Base-by-base conservation (phyloP, 2,888 invertebrate species). In the Crossocerus cetratus region DNA sequence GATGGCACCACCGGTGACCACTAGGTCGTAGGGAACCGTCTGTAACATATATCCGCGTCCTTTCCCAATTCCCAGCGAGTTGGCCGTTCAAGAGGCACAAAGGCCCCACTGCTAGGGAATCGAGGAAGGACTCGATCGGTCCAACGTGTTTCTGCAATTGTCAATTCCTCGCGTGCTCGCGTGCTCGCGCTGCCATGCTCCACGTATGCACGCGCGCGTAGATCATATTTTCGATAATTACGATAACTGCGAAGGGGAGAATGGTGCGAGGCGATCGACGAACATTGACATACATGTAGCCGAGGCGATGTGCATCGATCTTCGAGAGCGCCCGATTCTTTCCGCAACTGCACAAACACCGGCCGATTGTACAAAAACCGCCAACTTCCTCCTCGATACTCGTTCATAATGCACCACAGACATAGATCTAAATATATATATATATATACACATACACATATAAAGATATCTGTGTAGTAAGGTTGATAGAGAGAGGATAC, bases 311-410 rank as follows among this genome's bases (percentile, higher is more conserved):
- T 11, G 8, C 8, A 8, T 32, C 32, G 32, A 32, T 32, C 32
- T 32, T 32, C 49, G 49, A 49, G 16, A 49, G 16, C 49, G 3
- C 5, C 43, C n/a, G 57, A 20, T 3, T 14, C 44, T 13, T 11
- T 56, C 14, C 54, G 32, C 43, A 22, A 23, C n/a, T 18, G 44
- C 55, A 56, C 44, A 59, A 58, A 55, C 22, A 43, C 20, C 42
- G 18, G 49, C 45, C 69, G 60, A 69, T 61, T 69, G 70, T 76
- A 76, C 64, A 73, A 69, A 75, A 54, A 67, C 23, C 45, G 64
- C 59, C 49, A 56, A 69, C 56, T 65, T 72, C 68, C 32, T 32
- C 8, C 32, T 32, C 8, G 32, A 32, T 32, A 32, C 32, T 32
- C 8, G 8, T 32, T 8, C 11, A 32, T 32, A 32, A 11, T 32